Conservation (phyloP, 1,140 invertebrate species). For the Cherax quadricarinatus region DNA sequence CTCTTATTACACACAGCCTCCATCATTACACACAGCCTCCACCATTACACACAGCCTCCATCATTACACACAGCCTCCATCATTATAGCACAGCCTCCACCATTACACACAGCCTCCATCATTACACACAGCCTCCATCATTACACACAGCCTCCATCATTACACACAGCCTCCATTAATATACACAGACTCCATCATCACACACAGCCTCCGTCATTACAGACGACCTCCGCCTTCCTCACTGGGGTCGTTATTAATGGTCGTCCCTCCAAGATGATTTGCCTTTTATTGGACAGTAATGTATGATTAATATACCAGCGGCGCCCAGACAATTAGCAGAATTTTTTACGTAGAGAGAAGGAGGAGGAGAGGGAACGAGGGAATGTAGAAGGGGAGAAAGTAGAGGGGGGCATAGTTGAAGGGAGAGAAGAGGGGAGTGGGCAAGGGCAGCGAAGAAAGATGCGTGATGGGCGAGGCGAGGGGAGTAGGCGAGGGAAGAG, state of each 20-base stretch:
- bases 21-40: too few relatives aligned
- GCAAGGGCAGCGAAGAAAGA: not conserved
- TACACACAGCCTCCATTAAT: too few relatives aligned
- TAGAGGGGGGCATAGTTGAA: not conserved
- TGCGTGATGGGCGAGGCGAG: not conserved
- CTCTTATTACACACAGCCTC: too few relatives aligned
- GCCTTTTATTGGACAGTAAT: constrained; percentile 62
- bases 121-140: too few relatives aligned
- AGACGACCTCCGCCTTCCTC: not conserved
- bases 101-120: too few relatives aligned
- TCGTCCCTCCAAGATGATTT: constrained; percentile 44
- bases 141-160: too few relatives aligned
- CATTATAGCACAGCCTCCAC: too few relatives aligned
- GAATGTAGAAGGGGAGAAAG: not conserved
- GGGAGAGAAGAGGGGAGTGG: not conserved
- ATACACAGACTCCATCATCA: too few relatives aligned
- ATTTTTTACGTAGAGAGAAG: constrained; percentile 17
- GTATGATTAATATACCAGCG: constrained; percentile 47
- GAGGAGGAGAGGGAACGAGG: constrained; percentile 20
- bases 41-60: too few relatives aligned
- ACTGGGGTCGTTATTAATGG: constrained; percentile 35
- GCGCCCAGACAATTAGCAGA: constrained; percentile 36
- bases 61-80: too few relatives aligned
- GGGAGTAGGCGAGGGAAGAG: not conserved
- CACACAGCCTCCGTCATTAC: too few relatives aligned